Conservation (phyloP, 2,797 vertebrate genomes). For the Sebastes umbrosus region DNA sequence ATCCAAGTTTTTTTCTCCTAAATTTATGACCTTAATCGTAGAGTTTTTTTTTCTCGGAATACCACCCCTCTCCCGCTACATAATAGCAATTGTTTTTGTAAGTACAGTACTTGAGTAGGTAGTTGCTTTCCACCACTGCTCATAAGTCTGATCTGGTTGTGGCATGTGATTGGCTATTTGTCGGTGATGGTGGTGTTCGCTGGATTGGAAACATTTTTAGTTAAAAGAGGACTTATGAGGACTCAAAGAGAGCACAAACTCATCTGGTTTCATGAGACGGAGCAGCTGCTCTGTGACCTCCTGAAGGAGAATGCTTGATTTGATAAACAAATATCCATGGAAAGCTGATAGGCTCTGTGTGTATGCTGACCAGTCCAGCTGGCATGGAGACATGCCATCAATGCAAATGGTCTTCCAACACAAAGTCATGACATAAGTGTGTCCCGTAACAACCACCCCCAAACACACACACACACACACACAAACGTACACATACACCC, state of each 20-base stretch:
- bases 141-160: background rate
- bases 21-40: too few species aligned
- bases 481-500: slow-evolving; percentile 1
- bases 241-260: background rate
- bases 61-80: too few species aligned
- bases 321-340: slow-evolving; percentile 74
- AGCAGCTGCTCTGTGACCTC: background rate
- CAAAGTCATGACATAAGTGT: background rate
- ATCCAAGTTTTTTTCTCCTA: too few species aligned
- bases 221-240: too few species aligned
- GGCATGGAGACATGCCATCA: slow-evolving; percentile 7
- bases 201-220: background rate
- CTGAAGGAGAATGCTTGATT: slow-evolving; percentile 56
- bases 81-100: too few species aligned
- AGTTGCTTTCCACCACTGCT: background rate
- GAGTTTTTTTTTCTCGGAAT: too few species aligned
- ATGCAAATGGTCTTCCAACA: slow-evolving; percentile 68
- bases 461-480: slow-evolving; percentile 4
- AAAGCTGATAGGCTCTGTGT: slow-evolving; percentile 33
- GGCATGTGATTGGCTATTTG: background rate
- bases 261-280: background rate
- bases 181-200: background rate
- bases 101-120: background rate
- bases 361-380: background rate
- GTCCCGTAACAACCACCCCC: background rate